Conservation (phyloP, 2,113 vertebrate species). For the Campylomormyrus numenius region DNA sequence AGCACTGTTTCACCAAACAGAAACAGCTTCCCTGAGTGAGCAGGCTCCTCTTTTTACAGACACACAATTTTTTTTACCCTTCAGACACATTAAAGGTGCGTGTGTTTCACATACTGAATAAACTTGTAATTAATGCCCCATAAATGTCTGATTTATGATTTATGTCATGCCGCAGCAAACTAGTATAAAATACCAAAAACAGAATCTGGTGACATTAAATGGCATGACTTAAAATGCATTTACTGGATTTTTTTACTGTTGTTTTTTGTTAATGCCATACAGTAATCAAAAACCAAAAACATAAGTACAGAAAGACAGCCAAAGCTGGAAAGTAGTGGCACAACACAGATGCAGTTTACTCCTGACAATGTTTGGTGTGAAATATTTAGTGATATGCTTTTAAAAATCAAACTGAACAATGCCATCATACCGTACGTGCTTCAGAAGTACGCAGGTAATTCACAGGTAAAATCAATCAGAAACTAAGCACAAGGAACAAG, state of each 20-base stretch:
- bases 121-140: neutral
- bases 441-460: slow-evolving; percentile 45
- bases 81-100: neutral
- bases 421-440: slow-evolving; percentile 27
- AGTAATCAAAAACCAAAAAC: neutral
- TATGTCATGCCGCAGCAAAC: neutral
- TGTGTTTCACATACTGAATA: neutral
- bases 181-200: neutral
- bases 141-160: slow-evolving; percentile 18
- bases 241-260: neutral
- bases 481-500: slow-evolving; percentile 48
- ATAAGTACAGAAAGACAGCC: neutral
- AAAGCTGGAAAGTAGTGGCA: neutral
- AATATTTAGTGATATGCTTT: slow-evolving; percentile 8
- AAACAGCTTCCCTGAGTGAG: slow-evolving; percentile 31
- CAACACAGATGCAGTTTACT: neutral
- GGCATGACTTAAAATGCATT: neutral
- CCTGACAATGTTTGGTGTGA: neutral
- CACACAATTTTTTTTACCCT: neutral
- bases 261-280: neutral
- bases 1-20: slow-evolving; percentile 40
- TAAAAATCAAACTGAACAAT: slow-evolving; percentile 30
- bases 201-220: neutral
- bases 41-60: neutral
- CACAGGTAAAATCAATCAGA: slow-evolving; percentile 42